phyloP scores from a whole-genome alignment of 2,888 invertebrate genomes.

The Ectemnius cavifrons region DNA sequence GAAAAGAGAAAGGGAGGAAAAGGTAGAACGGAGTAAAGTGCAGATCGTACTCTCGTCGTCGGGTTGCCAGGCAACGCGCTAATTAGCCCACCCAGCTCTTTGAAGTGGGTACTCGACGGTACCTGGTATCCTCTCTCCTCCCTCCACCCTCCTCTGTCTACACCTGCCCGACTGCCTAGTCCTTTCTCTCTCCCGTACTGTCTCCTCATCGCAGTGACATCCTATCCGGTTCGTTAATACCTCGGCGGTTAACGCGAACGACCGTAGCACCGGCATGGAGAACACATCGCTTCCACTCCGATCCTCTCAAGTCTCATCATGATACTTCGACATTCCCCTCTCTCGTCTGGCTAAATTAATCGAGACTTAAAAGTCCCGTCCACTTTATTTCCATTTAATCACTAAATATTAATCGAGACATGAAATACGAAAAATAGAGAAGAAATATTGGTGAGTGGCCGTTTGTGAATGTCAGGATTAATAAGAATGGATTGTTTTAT shows the following conservation, averaged over 20 bases:
- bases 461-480: no score
- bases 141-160: slow-evolving; percentile 48
- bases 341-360: slow-evolving; percentile 24
- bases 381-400: no score
- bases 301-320: slow-evolving; percentile 3
- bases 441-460: no score
- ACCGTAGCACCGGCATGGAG: slow-evolving; percentile 11
- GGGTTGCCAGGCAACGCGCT: slow-evolving; percentile 77
- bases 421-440: slow-evolving; percentile 10
- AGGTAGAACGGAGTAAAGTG: slow-evolving; percentile 62
- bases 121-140: slow-evolving; percentile 69
- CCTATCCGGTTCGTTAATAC: slow-evolving; percentile 60
- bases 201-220: slow-evolving; percentile 60
- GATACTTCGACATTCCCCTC: background rate
- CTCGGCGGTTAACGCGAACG: slow-evolving; percentile 27
- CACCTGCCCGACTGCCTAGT: slow-evolving; percentile 48
- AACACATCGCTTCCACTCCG: background rate
- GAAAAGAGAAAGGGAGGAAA: slow-evolving; percentile 49
- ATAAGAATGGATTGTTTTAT: no score
- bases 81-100: slow-evolving; percentile 78
- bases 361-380: background rate
- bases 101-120: slow-evolving; percentile 77
- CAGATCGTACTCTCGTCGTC: slow-evolving; percentile 70
- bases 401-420: no score
- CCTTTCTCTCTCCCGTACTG: slow-evolving; percentile 41